Evolutionary conservation across 1,140 invertebrate species (phyloP).

Genomic region (Cardiocondyla obscurior): DNA sequence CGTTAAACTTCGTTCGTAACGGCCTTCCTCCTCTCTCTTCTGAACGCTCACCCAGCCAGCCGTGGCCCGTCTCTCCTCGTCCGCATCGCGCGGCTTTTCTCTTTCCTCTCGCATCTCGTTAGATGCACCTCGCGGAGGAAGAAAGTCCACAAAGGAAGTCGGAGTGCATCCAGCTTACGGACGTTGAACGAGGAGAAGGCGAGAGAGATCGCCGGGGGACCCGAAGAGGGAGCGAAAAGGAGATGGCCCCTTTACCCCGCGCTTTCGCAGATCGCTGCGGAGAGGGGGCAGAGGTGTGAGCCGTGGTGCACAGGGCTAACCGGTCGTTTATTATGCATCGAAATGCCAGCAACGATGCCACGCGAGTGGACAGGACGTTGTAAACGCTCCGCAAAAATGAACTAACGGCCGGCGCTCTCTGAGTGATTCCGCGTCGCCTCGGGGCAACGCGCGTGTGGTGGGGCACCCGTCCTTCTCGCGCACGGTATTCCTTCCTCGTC

Average conservation of each 20-base stretch:
- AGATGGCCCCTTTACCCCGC: conserved; percentile 12
- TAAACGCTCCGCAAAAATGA: conserved; percentile 82
- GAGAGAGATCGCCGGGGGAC: conserved; percentile 51
- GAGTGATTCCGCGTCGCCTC: conserved; percentile 82
- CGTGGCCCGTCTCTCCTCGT: conserved; percentile 23
- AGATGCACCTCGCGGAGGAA: conserved; percentile 60
- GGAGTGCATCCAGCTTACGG: conserved; percentile 57
- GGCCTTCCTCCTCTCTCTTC: conserved; percentile 33
- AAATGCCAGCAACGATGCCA: conserved; percentile 83
- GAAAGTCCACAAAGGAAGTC: conserved; percentile 67
- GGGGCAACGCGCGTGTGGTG: conserved; percentile 65
- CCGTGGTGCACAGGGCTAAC: conserved; percentile 77
- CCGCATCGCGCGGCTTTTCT: conserved; percentile 25
- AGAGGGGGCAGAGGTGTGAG: conserved; percentile 76
- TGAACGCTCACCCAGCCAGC: conserved; percentile 14
- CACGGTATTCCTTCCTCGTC: not conserved
- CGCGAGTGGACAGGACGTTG: conserved; percentile 83
- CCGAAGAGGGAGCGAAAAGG: conserved; percentile 41
- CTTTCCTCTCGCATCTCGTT: conserved; percentile 66
- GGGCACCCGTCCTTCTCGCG: conserved; percentile 15
- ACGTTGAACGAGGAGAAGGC: conserved; percentile 68
- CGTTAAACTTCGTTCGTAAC: conserved; percentile 73
- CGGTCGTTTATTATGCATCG: conserved; percentile 84
- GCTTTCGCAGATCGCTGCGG: conserved; percentile 1
- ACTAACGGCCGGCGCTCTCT: conserved; percentile 79